These are phyloP conservation scores for Elgaria multicarinata DNA, from an alignment of 2,113 vertebrate species.

Conservation along the genomic window DNA sequence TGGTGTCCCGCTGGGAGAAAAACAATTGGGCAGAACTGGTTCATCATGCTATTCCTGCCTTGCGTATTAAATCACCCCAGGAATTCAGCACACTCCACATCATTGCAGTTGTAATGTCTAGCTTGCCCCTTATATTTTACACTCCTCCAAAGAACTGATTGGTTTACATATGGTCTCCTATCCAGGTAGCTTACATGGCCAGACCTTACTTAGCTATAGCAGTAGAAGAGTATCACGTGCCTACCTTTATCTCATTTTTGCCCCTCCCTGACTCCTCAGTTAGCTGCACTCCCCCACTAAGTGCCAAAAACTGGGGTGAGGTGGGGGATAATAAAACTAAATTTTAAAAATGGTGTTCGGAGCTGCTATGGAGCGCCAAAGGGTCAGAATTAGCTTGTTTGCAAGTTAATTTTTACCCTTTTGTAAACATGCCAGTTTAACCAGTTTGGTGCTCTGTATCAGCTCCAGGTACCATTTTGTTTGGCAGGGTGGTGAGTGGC, in stretches of 20 bases:
- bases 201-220: background rate
- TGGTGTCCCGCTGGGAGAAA: background rate
- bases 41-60: background rate
- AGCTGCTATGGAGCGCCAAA: too few relatives aligned
- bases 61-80: background rate
- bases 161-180: background rate
- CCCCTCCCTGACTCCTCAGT: too few relatives aligned
- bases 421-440: too few relatives aligned
- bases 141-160: background rate
- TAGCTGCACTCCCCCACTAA: too few relatives aligned
- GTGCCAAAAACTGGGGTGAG: too few relatives aligned
- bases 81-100: background rate
- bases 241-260: background rate
- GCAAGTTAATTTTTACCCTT: too few relatives aligned
- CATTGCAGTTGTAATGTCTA: background rate
- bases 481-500: too few relatives aligned
- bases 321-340: too few relatives aligned
- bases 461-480: too few relatives aligned
- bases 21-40: background rate
- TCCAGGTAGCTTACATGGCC: background rate
- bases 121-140: background rate
- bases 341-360: too few relatives aligned
- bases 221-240: background rate
- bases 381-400: too few relatives aligned
- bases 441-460: too few relatives aligned